phyloP scores from a whole-genome alignment of 2,888 invertebrate species.

The Hylaea fasciaria region DNA sequence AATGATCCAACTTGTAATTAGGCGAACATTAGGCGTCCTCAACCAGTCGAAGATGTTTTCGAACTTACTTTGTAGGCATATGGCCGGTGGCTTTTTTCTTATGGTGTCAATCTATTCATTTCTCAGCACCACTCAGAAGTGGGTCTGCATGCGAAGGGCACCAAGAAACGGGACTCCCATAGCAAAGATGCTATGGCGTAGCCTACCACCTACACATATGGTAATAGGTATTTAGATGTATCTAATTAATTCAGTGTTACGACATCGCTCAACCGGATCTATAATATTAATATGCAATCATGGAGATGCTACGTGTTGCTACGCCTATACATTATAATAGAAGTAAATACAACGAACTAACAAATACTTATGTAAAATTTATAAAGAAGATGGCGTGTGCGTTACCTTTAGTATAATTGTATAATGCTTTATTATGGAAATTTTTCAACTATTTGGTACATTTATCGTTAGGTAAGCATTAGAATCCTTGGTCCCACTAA shows the following conservation, averaged over 20 bases:
- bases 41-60: no score
- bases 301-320: constrained; percentile 41
- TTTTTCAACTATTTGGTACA: constrained; percentile 2
- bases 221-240: constrained; percentile 44
- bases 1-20: no score
- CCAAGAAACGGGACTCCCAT: constrained; percentile 34
- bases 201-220: constrained; percentile 49
- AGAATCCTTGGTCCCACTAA: no score
- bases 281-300: constrained; percentile 58
- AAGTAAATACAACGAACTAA: no score
- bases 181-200: constrained; percentile 37
- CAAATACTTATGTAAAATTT: constrained; percentile 14
- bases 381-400: constrained; percentile 4
- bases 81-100: no score
- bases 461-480: no score
- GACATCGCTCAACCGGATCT: constrained; percentile 51
- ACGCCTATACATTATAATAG: constrained; percentile 27
- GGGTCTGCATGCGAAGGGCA: constrained; percentile 14
- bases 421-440: neutral
- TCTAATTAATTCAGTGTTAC: constrained; percentile 55
- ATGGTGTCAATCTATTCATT: no score
- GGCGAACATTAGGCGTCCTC: no score
- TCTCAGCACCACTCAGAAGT: constrained; percentile 8
- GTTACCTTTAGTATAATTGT: constrained; percentile 25
- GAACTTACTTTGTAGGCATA: no score